Base-by-base conservation (phyloP, 2,797 vertebrate genomes). In the Crocidura indochinensis region DNA sequence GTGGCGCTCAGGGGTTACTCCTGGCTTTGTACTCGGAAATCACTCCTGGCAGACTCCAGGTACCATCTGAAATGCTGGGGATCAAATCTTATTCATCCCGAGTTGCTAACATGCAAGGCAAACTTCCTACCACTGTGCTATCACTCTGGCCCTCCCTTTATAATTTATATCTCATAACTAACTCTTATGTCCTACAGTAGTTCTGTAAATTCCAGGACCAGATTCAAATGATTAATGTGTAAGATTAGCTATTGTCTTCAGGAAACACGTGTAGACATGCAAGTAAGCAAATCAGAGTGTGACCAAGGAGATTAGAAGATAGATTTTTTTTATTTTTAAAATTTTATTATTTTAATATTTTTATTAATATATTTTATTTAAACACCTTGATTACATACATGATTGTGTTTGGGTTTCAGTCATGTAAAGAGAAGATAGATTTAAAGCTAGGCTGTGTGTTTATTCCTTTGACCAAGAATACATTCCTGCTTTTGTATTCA, bases 151-250 rank as follows among this genome's bases (percentile, higher is more conserved):
- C 91, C 86, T 69, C 10, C 24, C 53, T 56, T 19, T 56, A 56
- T 56, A 3, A 56, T 56, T 56, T 11, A 19, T 67, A 90, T 81
- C 84, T 84, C 84, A 84, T 69, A 90, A 72, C 51, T 75, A 69
- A 79, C 88, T 88, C 92, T 92, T 67, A 91, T 89, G 49, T 29
- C n/a, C 72, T 71, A 72, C 60, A 26, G 20, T 31, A 68, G 6
- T 91, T 92, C 84, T 81, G 77, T 84, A 96, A 93, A 90, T 31
- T 71, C 38, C 81, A 84, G 68, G n/a, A 64, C 60, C 84, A 80
- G 72, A 88, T 74, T 72, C 72, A 72, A 84, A 80, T 88, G 80
- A 75, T 92, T 94, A 95, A 94, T 96, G 91, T 87, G 76, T 87
- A 71, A 60, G 74, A 82, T 89, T 62, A 89, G 68, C 84, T 92